These are phyloP conservation scores for Netelia inedita DNA, from an alignment of 2,888 invertebrate species.

Conservation along the genomic window DNA sequence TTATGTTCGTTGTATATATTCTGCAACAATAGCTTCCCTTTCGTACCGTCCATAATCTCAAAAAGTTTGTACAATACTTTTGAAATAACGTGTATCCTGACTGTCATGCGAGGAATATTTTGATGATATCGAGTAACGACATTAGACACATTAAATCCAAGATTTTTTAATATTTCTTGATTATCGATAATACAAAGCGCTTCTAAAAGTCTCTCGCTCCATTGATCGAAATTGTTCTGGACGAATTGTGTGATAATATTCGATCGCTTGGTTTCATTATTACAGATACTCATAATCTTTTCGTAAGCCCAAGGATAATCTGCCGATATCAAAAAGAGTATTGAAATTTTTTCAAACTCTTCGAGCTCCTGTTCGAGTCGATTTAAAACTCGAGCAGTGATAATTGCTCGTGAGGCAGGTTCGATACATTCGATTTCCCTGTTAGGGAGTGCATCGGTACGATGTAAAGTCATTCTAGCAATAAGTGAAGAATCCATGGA, in stretches of 20 bases:
- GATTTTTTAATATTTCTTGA: conserved; percentile 82
- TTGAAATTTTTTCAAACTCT: conserved; percentile 85
- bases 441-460: conserved; percentile 35
- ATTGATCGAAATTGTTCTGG: conserved; percentile 78
- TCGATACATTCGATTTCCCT: not conserved
- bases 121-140: conserved; percentile 40
- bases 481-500: not conserved
- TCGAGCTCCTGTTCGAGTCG: conserved; percentile 85
- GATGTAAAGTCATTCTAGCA: conserved; percentile 4
- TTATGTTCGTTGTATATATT: conserved; percentile 62
- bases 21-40: conserved; percentile 41
- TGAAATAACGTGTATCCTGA: conserved; percentile 64
- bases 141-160: conserved; percentile 77
- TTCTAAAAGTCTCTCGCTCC: conserved; percentile 86
- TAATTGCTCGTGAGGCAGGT: no score
- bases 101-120: conserved; percentile 55
- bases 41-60: conserved; percentile 67
- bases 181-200: conserved; percentile 86
- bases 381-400: conserved; percentile 13
- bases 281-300: conserved; percentile 69
- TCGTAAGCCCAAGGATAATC: conserved; percentile 74
- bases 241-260: conserved; percentile 80
- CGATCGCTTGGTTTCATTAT: conserved; percentile 59
- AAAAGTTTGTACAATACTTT: conserved; percentile 76
- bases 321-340: conserved; percentile 81